Conservation (phyloP, 2,797 vertebrate species). For the Margarornis squamiger region DNA sequence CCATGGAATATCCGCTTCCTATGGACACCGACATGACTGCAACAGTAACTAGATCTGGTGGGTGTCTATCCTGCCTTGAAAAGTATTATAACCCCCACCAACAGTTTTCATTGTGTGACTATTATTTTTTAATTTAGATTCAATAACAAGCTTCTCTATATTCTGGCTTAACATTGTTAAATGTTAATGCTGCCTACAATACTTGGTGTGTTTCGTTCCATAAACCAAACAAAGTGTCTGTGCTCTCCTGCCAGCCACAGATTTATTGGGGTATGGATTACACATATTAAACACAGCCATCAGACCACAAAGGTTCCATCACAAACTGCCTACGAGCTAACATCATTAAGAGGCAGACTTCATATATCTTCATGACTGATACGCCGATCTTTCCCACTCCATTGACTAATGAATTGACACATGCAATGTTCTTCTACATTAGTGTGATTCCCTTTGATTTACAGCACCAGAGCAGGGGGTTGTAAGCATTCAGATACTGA, state of each 20-base stretch:
- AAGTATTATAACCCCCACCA: neutral
- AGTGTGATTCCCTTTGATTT: constrained; percentile 33
- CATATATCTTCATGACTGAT: constrained; percentile 65
- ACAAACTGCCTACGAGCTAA: constrained; percentile 56
- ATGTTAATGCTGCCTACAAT: constrained; percentile 6
- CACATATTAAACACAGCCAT: constrained; percentile 54
- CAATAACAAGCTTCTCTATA: neutral
- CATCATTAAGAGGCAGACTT: constrained; percentile 64
- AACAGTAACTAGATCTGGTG: neutral
- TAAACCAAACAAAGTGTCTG: neutral
- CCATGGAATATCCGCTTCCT: neutral
- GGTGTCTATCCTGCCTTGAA: neutral
- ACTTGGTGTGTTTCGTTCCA: neutral
- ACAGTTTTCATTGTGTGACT: neutral
- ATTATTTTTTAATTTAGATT: constrained; percentile 35
- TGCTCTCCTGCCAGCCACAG: constrained; percentile 24
- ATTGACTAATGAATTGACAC: constrained; percentile 65
- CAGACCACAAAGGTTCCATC: constrained; percentile 54
- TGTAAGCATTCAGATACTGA: constrained; percentile 1
- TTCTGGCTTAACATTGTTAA: neutral
- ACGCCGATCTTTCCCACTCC: constrained; percentile 28
- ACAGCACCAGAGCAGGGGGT: neutral
- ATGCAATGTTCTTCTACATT: neutral
- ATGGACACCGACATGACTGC: neutral
- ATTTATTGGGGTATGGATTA: constrained; percentile 66